Conservation (phyloP, 2,888 invertebrate genomes). For the Amblyjoppa proteus region DNA sequence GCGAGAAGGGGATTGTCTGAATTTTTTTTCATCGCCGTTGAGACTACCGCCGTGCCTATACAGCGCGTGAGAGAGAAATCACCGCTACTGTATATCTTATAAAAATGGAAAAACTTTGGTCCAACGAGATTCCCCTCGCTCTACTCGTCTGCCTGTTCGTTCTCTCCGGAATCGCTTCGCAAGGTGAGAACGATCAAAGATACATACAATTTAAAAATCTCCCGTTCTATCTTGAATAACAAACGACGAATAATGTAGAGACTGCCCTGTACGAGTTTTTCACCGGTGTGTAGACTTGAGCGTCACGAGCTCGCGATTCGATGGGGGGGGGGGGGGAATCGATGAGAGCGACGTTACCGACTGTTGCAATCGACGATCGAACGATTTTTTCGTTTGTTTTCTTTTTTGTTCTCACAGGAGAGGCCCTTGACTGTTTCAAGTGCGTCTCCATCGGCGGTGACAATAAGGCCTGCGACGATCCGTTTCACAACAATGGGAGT, state of each 20-base stretch:
- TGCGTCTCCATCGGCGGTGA: slow-evolving; percentile 96
- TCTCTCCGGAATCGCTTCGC: slow-evolving; percentile 61
- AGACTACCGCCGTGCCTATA: background rate
- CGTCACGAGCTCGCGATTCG: background rate
- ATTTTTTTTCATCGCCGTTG: background rate
- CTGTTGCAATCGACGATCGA: background rate
- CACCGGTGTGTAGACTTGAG: background rate
- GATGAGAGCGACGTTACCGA: background rate
- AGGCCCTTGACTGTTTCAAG: slow-evolving; percentile 97
- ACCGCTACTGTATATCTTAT: background rate
- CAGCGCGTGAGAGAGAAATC: background rate
- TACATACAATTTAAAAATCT: background rate
- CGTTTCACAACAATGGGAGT: slow-evolving; percentile 97
- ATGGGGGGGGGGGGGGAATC: background rate
- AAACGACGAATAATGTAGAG: background rate
- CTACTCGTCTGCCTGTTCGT: slow-evolving; percentile 59
- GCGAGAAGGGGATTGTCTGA: background rate
- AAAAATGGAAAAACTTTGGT: slow-evolving; percentile 47
- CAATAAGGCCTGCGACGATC: slow-evolving; percentile 96
- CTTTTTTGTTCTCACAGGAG: slow-evolving; percentile 82
- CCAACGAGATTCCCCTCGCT: slow-evolving; percentile 15
- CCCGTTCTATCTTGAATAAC: background rate
- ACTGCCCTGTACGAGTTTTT: background rate
- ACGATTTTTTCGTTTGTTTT: background rate
- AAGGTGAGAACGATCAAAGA: slow-evolving; percentile 67